Evolutionary conservation across 1,140 invertebrate genomes (phyloP).

Genomic region (Micrasema minimum): DNA sequence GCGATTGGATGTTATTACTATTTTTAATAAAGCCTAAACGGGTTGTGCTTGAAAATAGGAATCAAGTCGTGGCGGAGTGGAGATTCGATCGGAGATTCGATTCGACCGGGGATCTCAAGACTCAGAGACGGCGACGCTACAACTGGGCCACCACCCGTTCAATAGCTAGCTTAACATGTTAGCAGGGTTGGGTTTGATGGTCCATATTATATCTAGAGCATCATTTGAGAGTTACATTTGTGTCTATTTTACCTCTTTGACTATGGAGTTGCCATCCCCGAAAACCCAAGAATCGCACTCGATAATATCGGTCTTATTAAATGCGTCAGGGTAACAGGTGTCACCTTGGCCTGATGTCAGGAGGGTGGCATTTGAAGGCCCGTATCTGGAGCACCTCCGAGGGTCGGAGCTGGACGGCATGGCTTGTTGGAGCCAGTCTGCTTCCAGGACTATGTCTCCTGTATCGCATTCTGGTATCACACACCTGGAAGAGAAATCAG

Average conservation of each 20-base stretch:
- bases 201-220: too few species aligned
- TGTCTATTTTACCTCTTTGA: constrained; percentile 64
- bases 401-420: constrained; percentile 57
- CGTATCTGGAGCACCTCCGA: constrained; percentile 57
- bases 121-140: too few species aligned
- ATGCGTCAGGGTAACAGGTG: constrained; percentile 57
- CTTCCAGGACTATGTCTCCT: constrained; percentile 50
- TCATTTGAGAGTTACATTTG: too few species aligned
- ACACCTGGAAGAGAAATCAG: constrained; percentile 54
- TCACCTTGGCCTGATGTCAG: constrained; percentile 40
- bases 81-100: too few species aligned
- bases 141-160: too few species aligned
- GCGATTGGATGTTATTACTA: too few species aligned
- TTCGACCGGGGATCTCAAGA: too few species aligned
- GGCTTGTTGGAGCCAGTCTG: constrained; percentile 58
- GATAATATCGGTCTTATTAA: constrained; percentile 55
- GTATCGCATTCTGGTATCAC: constrained; percentile 59
- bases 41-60: too few species aligned
- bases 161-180: too few species aligned
- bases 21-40: too few species aligned
- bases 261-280: constrained; percentile 58
- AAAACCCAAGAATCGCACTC: constrained; percentile 58
- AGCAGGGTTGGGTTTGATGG: too few species aligned
- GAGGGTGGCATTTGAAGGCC: constrained; percentile 53
- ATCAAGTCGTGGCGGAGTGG: too few species aligned